Base-by-base conservation (phyloP, 1,140 invertebrate genomes). In the Spodoptera litura region DNA sequence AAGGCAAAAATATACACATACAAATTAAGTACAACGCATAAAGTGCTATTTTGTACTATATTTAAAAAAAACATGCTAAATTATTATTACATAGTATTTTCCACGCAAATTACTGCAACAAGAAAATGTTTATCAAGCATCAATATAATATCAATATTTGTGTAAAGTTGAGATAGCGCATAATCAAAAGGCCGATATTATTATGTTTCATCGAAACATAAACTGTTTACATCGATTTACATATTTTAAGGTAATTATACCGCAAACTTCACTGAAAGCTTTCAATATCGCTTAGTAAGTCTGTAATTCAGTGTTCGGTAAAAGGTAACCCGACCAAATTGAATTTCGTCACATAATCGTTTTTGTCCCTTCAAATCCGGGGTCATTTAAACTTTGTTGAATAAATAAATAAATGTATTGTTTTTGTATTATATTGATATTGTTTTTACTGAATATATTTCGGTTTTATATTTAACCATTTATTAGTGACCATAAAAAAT, bases 201-300 rank as follows among this genome's bases (percentile, higher is more conserved):
- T 66, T 66, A 49, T 66, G 38, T 66, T 51, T 35, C 20, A 51
- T 38, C 62, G 31, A 35, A 61, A 31, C 62, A 35, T 53, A 70
- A 70, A 70, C 10, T 71, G 52, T 56, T 55, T 38, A 56, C 51
- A 53, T 53, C 25, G 68, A 71, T 71, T 71, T 71, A 71, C 68
- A 71, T 71, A 71, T 71, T 71, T 71, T 55, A 56, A 56, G n/a
- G 68, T 71, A 71, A 55, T 71, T 74, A 52, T 31, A 53, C 66
- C 66, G 10, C 66, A 70, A 74, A 74, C 55, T 59, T 27, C 44
- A 27, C 38, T 61, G 15, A 59, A 74, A 74, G 55, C 56, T 56
- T 71, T 74, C 56, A 51, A 51, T 74, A 61, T 74, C 38, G 59
- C 44, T 74, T 44, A 61, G 49, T 53, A 74, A 61, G 53, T 61